A percentile compares a stretch with the other conserved stretches of the same genome.
These are phyloP conservation scores for Drosophila borborema DNA, from an alignment of 2,888 invertebrate species.

Conservation along the genomic window DNA sequence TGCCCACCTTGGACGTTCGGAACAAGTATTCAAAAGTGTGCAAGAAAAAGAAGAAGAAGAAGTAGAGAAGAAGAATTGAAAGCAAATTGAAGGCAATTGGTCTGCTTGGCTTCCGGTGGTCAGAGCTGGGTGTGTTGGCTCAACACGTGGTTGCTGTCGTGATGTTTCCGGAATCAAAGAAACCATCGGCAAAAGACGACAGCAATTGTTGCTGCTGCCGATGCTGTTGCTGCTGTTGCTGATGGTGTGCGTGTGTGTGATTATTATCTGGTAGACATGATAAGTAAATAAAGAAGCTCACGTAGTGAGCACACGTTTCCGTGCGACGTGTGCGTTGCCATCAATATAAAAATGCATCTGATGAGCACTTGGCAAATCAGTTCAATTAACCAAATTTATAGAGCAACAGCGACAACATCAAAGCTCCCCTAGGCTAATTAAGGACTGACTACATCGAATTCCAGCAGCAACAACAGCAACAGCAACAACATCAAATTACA, in stretches of 20 bases:
- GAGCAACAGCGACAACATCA: slow-evolving; percentile 33
- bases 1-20: background rate
- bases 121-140: slow-evolving; percentile 23
- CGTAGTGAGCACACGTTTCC: slow-evolving; percentile 69
- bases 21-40: background rate
- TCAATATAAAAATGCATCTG: slow-evolving; percentile 70
- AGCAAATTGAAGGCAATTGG: slow-evolving; percentile 19
- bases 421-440: slow-evolving; percentile 43
- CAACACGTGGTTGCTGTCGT: slow-evolving; percentile 63
- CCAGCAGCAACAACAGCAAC: slow-evolving; percentile 18
- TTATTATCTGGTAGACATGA: slow-evolving; percentile 49
- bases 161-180: slow-evolving; percentile 46
- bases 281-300: slow-evolving; percentile 63
- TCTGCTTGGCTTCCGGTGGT: slow-evolving; percentile 31
- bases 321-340: slow-evolving; percentile 54
- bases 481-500: slow-evolving; percentile 23
- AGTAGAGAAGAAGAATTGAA: background rate
- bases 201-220: slow-evolving; percentile 8
- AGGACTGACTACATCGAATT: slow-evolving; percentile 30
- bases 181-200: slow-evolving; percentile 34
- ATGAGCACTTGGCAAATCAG: slow-evolving; percentile 70
- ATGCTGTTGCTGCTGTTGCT: background rate
- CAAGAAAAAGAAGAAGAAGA: background rate
- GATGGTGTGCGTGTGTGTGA: slow-evolving; percentile 21
- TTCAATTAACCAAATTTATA: slow-evolving; percentile 75